Evolutionary conservation across 1,140 invertebrate species (phyloP), one percentile per base, ranked within the genome.

Genomic region (Drosophila santomea): DNA sequence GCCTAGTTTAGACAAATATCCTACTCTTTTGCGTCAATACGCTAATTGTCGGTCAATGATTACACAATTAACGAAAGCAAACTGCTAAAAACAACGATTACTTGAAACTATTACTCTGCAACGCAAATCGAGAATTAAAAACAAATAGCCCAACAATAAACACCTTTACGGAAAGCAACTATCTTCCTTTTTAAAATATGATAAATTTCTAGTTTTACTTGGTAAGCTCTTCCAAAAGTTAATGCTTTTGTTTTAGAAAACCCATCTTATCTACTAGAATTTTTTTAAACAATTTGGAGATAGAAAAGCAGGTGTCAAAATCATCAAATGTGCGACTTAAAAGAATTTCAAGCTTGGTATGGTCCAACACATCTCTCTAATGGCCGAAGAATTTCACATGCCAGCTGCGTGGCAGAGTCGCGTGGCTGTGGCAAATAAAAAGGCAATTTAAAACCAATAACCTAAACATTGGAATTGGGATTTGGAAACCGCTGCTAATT

Each of bases 401-500:
- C 69, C 38, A 20, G 41, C 54, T 48, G 15, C 61, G 67, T 44
- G 73, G 48, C 72, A 58, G 39, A 76, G 73, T 75, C 72, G 73
- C 73, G 73, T 76, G 73, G 60, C 73, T 74, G 15, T 41, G 14
- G 15, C 28, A 47, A 45, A 58, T 20, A 54, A 45, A 32, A 44
- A 17, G 25, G n/a, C 41, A 35, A 62, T 61, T 45, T 74, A 35
- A 41, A 51, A 52, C 5, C 51, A 11, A 74, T 74, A 64, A 75
- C 20, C 20, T 2, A 20, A 20, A 20, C 20, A 20, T 20, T 20
- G 20, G 20, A 20, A 48, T 50, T 59, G 51, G 39, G 72, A 83
- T 83, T 76, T 79, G 14, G 11, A 59, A 73, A 68, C 50, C 39
- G 32, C 61, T 69, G 83, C 83, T 86, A 86, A 89, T 88, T 89